Percentiles rank a stretch among this genome's conserved stretches.
phyloP scores from a whole-genome alignment of 2,797 vertebrate species.

The Chaunax sp. region DNA sequence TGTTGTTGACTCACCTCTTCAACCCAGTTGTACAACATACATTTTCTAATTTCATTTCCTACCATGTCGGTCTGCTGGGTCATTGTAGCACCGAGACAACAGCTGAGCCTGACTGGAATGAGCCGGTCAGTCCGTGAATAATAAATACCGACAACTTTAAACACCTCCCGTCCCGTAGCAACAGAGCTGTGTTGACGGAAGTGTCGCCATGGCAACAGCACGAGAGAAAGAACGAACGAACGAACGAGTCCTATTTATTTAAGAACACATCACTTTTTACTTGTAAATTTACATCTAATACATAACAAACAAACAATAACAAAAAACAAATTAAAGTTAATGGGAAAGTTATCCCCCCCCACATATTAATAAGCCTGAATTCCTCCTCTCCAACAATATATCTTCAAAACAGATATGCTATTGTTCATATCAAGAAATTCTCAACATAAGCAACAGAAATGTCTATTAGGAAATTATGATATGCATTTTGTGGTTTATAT shows the following conservation, averaged over 20 bases:
- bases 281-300: not conserved
- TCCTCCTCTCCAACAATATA: no score
- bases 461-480: no score
- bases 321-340: no score
- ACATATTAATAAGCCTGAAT: no score
- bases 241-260: not conserved
- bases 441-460: no score
- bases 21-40: constrained; percentile 57
- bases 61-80: constrained; percentile 7
- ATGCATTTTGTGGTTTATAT: no score
- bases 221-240: not conserved
- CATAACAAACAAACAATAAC: no score
- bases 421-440: no score
- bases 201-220: constrained; percentile 67
- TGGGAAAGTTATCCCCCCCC: no score
- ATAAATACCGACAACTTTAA: not conserved
- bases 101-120: not conserved
- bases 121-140: not conserved
- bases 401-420: no score
- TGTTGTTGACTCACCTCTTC: constrained; percentile 74
- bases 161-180: not conserved
- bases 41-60: constrained; percentile 21
- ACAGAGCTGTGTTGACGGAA: constrained; percentile 44
- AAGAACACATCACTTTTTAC: not conserved
- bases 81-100: constrained; percentile 36